A percentile compares a stretch with the other conserved stretches of the same genome.
Evolutionary conservation across 2,888 invertebrate genomes (phyloP).

Genomic region (Epistrophella euchroma): DNA sequence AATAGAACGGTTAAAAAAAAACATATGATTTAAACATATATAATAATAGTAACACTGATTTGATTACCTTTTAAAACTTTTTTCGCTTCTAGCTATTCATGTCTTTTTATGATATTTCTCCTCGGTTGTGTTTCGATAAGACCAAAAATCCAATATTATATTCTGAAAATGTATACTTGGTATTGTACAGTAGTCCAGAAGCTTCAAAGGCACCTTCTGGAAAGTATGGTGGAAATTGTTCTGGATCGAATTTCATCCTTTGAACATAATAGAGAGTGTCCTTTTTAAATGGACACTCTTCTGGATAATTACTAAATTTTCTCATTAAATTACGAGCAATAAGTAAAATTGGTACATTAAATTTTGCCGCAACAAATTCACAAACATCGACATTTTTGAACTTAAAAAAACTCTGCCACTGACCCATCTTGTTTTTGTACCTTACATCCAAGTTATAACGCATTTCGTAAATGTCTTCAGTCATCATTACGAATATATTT

Average conservation of each 20-base stretch:
- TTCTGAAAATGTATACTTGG: neutral
- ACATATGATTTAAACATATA: too few relatives aligned
- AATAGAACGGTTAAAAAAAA: too few relatives aligned
- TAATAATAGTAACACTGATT: too few relatives aligned
- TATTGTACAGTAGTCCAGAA: conserved; percentile 29
- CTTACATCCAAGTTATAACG: conserved; percentile 36
- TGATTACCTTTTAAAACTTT: too few relatives aligned
- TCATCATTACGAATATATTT: neutral
- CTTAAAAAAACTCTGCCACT: conserved; percentile 47
- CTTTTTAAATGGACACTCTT: conserved; percentile 52
- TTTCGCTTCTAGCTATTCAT: neutral
- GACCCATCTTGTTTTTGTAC: conserved; percentile 11
- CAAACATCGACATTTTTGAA: conserved; percentile 50
- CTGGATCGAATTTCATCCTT: conserved; percentile 54
- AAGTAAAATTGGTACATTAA: conserved; percentile 35
- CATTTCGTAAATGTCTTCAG: conserved; percentile 48
- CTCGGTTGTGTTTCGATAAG: neutral
- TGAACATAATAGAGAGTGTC: conserved; percentile 41
- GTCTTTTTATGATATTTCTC: conserved; percentile 1
- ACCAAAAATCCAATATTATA: neutral
- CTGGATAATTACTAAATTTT: conserved; percentile 56
- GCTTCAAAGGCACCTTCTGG: conserved; percentile 50
- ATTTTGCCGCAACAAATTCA: conserved; percentile 52
- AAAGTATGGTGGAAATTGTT: conserved; percentile 56
- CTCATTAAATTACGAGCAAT: conserved; percentile 53